A percentile compares a stretch with the other conserved stretches of the same genome.
These are phyloP conservation scores for Passer domesticus DNA, from an alignment of 2,113 vertebrate genomes.

Conservation along the genomic window DNA sequence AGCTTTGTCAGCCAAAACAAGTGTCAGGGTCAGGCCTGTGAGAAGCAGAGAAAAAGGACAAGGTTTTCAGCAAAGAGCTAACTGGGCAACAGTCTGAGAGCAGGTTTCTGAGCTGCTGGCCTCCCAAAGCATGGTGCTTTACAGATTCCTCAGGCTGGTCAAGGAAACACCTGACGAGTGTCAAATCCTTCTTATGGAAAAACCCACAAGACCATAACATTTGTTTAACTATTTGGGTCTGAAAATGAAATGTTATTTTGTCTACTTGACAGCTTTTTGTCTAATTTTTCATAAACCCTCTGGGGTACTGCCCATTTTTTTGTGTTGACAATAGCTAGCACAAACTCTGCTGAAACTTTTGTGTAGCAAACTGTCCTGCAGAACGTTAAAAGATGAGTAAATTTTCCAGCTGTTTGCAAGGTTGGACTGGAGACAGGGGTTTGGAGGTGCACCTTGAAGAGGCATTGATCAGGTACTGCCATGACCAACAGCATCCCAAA, in stretches of 20 bases:
- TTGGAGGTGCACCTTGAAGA: background rate
- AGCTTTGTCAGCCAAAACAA: background rate
- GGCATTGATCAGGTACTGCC: accelerated
- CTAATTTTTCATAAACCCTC: background rate
- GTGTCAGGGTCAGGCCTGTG: background rate
- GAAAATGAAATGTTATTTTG: background rate
- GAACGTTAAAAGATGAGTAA: background rate
- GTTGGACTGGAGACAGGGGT: background rate
- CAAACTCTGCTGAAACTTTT: background rate
- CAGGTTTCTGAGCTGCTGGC: background rate
- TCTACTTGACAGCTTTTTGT: background rate
- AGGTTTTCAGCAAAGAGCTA: background rate
- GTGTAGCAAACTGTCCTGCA: background rate
- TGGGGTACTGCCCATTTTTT: background rate
- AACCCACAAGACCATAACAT: background rate
- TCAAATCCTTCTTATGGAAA: background rate
- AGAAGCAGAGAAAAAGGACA: background rate
- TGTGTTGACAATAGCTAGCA: background rate
- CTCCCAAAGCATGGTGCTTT: background rate
- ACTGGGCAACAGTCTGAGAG: background rate
- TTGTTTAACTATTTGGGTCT: background rate
- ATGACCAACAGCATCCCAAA: background rate
- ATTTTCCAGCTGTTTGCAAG: background rate
- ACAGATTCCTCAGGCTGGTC: background rate
- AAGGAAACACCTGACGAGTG: background rate